Percentiles rank a stretch among this genome's conserved stretches.
These are phyloP conservation scores for Zaprionus africanus DNA, from an alignment of 1,140 invertebrate species.

Conservation along the genomic window DNA sequence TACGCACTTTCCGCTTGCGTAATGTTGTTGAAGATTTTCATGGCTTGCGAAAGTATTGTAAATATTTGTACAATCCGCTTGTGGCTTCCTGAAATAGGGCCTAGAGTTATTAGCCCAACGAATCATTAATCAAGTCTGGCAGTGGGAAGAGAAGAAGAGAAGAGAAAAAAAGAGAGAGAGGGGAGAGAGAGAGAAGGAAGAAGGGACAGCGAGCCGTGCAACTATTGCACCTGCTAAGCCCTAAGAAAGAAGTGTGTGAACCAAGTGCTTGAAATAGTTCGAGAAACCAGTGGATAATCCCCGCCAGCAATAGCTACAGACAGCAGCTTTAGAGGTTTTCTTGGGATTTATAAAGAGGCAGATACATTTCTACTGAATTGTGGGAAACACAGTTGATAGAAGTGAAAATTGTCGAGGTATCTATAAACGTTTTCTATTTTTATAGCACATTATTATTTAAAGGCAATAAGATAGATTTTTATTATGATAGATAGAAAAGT, in stretches of 20 bases:
- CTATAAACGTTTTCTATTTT: background rate
- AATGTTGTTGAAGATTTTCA: slow-evolving; percentile 68
- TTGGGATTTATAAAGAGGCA: background rate
- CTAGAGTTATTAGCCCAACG: slow-evolving; percentile 50
- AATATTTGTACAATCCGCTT: slow-evolving; percentile 61
- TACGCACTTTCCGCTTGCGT: slow-evolving; percentile 73
- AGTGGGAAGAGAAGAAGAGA: slow-evolving; percentile 4
- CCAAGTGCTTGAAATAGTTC: background rate
- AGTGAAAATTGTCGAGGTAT: background rate
- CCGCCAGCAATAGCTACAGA: background rate
- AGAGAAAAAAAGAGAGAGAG: slow-evolving; percentile 4
- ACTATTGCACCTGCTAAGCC: background rate
- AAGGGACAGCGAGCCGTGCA: background rate
- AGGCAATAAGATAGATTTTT: background rate
- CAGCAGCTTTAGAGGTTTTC: background rate
- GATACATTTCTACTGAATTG: background rate
- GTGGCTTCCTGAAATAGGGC: slow-evolving; percentile 58
- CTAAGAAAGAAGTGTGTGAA: background rate
- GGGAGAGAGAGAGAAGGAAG: background rate
- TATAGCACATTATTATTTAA: background rate
- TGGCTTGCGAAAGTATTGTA: slow-evolving; percentile 66
- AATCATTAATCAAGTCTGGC: slow-evolving; percentile 69
- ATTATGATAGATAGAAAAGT: background rate
- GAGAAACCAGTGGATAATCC: background rate
- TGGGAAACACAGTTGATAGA: background rate